Evolutionary conservation across 2,797 vertebrate genomes (phyloP), one percentile per base, ranked within the genome.

Genomic region (Sebastes trivittatus): DNA sequence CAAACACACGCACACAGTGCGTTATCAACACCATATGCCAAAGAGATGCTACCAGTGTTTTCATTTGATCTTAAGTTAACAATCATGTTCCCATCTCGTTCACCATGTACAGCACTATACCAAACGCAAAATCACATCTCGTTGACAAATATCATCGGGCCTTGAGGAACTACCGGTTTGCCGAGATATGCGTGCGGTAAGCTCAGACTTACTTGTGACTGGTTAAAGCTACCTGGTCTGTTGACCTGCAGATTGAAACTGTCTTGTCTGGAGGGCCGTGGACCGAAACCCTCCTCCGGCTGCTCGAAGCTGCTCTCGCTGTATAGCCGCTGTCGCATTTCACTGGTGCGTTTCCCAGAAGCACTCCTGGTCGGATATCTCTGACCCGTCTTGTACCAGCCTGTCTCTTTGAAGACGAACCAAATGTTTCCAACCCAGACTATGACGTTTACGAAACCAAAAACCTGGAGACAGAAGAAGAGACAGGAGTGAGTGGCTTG

Each of bases 361-460:
- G 96, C 89, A 8, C 89, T 95, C 81, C 98, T 97, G 1, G 95
- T 95, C 3, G 97, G 78, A 67, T 98, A 97, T 58, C 97, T 94
- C 89, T 97, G 97, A 80, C 96, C 96, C 0, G 97, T 97, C 89
- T 98, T 98, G 84, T 99, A 98, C 97, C 98, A 98, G 74, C 98
- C 97, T 0, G 98, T 99, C 94, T 99, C 98, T 94, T 99, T 99
- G 93, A 98, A 99, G 88, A 98, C 98, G 94, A 99, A 99, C 98
- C 98, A 99, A 91, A 99, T 99, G 89, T 99, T 99, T 88, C 98
- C 98, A 86, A 96, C 97, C 98, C 98, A 99, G 60, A 99, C 97
- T 90, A 97, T 91, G 84, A 98, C 97, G 83, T 99, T 99, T 86
- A 99, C 94, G 88, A 98, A 99, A 84, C 98, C 98, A 93, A 99